Base-by-base conservation (phyloP, 2,113 vertebrate species). In the Stegastes partitus region DNA sequence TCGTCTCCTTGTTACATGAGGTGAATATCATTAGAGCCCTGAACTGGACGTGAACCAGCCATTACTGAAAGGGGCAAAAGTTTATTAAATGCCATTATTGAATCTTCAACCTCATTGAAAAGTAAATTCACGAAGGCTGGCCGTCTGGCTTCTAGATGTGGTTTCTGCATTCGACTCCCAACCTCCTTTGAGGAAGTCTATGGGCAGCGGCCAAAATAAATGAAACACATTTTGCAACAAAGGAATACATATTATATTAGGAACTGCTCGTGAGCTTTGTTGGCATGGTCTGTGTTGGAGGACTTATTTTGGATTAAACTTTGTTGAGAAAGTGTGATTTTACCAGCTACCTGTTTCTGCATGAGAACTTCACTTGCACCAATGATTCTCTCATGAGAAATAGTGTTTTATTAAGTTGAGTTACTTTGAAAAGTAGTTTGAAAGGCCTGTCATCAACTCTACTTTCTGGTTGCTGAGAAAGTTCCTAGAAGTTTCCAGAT, bases 71-170 rank as follows among this genome's bases (percentile, higher is more conserved):
- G 28, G 63, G 72, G 63, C 21, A 68, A 84, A 88, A 73, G 83
- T 83, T 61, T 75, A 90, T 92, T 92, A 87, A 89, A 91, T 76
- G 81, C 66, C 68, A 73, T 93, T 89, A 92, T 88, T 87, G 79
- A 89, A 89, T 89, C 85, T 83, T 80, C 74, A 78, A 70, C 59
- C 61, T 85, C 81, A 90, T 89, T 87, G 77, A 63, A 87, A 84
- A 83, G 72, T 65, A 69, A 89, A 77, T 39, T 26, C 57, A 55
- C 69, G 74, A 19, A 19, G 65, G 63, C 66, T 42, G 75, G 53
- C 57, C 25, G 56, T 70, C 72, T 82, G 63, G 68, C 62, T 81
- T 61, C 78, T 79, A 11, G 42, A 74, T 45, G 47, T 3, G 42
- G 37, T 47, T 69, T 77, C 55, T 76, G 75, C 22, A 67, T 76